Evolutionary conservation across 2,888 invertebrate genomes (phyloP).

Genomic region (Aphodius sticticus): DNA sequence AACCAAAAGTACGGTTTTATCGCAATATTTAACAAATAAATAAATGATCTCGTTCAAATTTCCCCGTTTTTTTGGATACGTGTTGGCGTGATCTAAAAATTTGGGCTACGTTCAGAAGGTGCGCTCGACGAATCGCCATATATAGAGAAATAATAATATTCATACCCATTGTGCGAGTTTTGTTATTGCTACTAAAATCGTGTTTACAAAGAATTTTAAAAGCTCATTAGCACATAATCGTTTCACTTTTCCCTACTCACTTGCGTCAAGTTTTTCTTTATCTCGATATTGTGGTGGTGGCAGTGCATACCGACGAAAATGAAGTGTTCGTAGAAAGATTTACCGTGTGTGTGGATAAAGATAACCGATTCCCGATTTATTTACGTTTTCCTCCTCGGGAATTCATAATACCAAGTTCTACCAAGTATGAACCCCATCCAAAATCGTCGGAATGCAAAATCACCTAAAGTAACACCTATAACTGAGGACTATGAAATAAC

Average conservation of each 20-base stretch:
- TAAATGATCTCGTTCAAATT: background rate
- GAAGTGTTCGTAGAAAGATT: constrained; percentile 14
- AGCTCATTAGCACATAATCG: background rate
- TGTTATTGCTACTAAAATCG: background rate
- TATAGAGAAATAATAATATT: background rate
- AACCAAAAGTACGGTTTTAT: background rate
- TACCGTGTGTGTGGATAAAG: background rate
- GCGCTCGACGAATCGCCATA: background rate
- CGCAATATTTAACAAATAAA: background rate
- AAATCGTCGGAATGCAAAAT: constrained; percentile 49
- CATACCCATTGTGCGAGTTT: background rate
- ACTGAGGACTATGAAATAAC: constrained; percentile 93
- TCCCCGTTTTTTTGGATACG: background rate
- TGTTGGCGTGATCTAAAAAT: background rate
- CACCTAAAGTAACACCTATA: constrained; percentile 82
- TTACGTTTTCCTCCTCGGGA: background rate
- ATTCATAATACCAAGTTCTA: background rate
- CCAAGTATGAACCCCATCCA: constrained; percentile 18
- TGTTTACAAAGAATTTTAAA: constrained; percentile 4
- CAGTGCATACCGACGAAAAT: background rate
- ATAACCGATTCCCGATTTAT: constrained; percentile 4
- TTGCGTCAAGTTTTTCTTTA: background rate
- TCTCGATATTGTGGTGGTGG: background rate
- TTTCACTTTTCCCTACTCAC: background rate
- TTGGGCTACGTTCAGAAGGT: background rate